phyloP scores from a whole-genome alignment of 2,113 vertebrate species.

The Australoheros scitulus region DNA sequence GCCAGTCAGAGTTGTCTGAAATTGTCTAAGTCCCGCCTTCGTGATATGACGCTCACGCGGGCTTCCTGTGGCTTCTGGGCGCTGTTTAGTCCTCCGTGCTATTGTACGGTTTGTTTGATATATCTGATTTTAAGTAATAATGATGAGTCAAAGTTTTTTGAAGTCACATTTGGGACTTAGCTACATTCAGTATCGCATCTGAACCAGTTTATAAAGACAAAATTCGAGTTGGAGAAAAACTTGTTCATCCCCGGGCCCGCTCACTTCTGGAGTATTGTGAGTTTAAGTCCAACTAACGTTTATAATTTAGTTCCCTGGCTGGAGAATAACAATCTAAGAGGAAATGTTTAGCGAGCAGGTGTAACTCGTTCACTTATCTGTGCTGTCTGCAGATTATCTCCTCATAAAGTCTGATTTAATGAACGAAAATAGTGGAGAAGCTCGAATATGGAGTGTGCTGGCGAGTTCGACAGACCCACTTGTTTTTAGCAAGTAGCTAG shows the following conservation, averaged over 20 bases:
- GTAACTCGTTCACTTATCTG: not conserved
- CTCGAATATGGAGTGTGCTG: not conserved
- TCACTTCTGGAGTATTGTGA: conserved; percentile 26
- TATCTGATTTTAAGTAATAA: not conserved
- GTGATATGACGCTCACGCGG: conserved; percentile 63
- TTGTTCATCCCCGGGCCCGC: not conserved
- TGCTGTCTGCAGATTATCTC: not conserved
- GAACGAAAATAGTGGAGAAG: not conserved
- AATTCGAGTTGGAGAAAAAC: not conserved
- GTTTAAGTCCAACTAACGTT: conserved; percentile 44
- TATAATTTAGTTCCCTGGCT: not conserved
- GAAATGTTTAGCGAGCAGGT: not conserved
- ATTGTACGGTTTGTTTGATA: conserved; percentile 4
- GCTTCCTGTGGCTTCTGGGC: conserved; percentile 73
- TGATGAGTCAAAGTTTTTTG: not conserved
- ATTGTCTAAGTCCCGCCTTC: conserved; percentile 50
- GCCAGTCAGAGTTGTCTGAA: conserved; percentile 51
- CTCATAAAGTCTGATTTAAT: not conserved
- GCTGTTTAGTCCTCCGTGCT: conserved; percentile 21
- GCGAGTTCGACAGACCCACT: conserved; percentile 24
- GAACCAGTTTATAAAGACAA: not conserved
- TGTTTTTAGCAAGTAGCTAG: conserved; percentile 64
- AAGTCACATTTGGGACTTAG: conserved; percentile 6
- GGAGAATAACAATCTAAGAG: not conserved
- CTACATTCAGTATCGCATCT: not conserved